A percentile compares a stretch with the other conserved stretches of the same genome.
phyloP scores from a whole-genome alignment of 2,888 invertebrate genomes.

The Ypsolopha scabrella region DNA sequence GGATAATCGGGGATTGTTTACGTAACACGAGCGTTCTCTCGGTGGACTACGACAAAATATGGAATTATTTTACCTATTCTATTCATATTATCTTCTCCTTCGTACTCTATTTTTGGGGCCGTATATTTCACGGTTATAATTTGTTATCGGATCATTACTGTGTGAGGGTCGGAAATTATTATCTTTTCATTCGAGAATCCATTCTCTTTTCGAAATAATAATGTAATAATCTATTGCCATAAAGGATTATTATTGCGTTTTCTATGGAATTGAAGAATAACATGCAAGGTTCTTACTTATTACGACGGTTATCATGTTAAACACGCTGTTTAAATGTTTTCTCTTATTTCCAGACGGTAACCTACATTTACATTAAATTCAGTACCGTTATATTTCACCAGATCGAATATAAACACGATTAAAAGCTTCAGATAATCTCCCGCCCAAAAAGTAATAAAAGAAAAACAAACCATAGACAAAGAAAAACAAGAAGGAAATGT shows the following conservation, averaged over 20 bases:
- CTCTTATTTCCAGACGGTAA: neutral
- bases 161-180: neutral
- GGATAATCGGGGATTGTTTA: conserved; percentile 55
- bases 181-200: neutral
- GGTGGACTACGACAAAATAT: conserved; percentile 18
- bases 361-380: neutral
- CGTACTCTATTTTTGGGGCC: neutral
- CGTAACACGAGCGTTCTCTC: conserved; percentile 33
- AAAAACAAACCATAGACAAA: neutral
- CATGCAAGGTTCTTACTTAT: neutral
- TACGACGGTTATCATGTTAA: neutral
- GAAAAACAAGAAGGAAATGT: conserved; percentile 9
- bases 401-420: no score
- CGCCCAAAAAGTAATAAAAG: neutral
- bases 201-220: neutral
- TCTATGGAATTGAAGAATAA: conserved; percentile 14
- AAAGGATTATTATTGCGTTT: conserved; percentile 8
- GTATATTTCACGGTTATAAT: neutral
- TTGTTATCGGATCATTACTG: neutral
- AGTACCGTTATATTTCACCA: no score
- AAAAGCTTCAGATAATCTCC: no score
- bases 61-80: neutral
- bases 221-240: neutral
- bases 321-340: neutral
- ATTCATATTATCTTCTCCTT: neutral